phyloP scores from a whole-genome alignment of 2,888 invertebrate species.

The Caenorhabditis zanzibari region DNA sequence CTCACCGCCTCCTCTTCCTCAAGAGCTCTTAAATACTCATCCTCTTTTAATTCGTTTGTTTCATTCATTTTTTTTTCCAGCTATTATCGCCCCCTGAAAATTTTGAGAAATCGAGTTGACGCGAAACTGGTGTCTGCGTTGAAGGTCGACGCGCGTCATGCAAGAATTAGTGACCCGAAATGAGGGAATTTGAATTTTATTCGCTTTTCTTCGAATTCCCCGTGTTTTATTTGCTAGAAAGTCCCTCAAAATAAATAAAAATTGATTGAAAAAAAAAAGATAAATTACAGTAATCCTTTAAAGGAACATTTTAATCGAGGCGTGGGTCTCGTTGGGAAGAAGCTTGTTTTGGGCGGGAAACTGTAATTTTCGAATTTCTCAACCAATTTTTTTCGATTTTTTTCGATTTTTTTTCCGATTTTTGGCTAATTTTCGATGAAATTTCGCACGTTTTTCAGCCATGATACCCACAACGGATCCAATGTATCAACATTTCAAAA shows the following conservation, averaged over 20 bases:
- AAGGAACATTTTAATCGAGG: conserved; percentile 20
- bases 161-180: background rate
- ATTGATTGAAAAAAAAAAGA: background rate
- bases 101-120: background rate
- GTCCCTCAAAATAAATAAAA: conserved; percentile 4
- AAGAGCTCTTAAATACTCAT: background rate
- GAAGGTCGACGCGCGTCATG: background rate
- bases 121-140: background rate
- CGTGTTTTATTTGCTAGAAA: background rate
- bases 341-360: background rate
- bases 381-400: background rate
- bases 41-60: background rate
- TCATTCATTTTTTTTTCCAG: conserved; percentile 3
- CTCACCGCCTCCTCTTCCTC: conserved; percentile 6
- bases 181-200: conserved; percentile 33
- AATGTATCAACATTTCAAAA: conserved; percentile 2
- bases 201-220: background rate
- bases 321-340: conserved; percentile 13
- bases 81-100: conserved; percentile 15
- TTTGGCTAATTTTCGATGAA: background rate
- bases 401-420: background rate
- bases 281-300: conserved; percentile 2
- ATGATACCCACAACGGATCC: background rate
- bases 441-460: background rate
- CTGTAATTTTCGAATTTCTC: background rate